Evolutionary conservation across 2,888 invertebrate genomes (phyloP), one percentile per base, ranked within the genome.

Genomic region (Drosophila kanekoi): DNA sequence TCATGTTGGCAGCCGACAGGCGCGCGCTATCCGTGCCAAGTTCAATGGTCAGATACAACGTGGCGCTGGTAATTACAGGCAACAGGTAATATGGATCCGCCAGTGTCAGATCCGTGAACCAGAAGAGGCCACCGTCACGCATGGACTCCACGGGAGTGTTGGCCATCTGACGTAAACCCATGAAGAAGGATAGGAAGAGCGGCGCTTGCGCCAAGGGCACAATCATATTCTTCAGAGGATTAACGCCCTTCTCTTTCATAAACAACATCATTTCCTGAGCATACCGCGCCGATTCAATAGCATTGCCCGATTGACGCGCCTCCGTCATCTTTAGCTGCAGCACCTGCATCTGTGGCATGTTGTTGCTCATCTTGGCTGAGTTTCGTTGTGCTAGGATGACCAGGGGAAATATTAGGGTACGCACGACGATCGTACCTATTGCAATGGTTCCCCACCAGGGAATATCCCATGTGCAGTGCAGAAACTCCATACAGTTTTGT

Each of bases 381-480:
- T 96, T 96, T 79, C 95, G 94, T 92, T 98, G 98, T 0, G 96
- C 93, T 84, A 95, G 92, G 56, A 99, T 94, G 0, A 98, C 96
- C 58, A 99, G 91, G 0, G 98, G 98, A 83, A 99, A 97, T 91
- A 98, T 93, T 0, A 94, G 79, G 0, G 95, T 88, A 85, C 99
- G 94, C 0, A 98, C 94, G 33, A 94, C 92, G 1, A 96, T 65
- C 0, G 98, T 98, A n/a, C 96, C 96, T 58, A 96, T 92, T 3
- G 95, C 93, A 81, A 99, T 98, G 11, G 97, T 93, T 38, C 94
- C 95, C 98, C 98, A 99, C 99, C 99, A 99, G 0, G 99, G 99
- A 11, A 99, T 75, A 79, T 96, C 97, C 11, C 94, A 92, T 0
- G 94, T 92, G n/a, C 96, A 94, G 90, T 99, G 99, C 40, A 98